Evolutionary conservation across 1,140 invertebrate genomes (phyloP).

Genomic region (Wasmannia auropunctata): DNA sequence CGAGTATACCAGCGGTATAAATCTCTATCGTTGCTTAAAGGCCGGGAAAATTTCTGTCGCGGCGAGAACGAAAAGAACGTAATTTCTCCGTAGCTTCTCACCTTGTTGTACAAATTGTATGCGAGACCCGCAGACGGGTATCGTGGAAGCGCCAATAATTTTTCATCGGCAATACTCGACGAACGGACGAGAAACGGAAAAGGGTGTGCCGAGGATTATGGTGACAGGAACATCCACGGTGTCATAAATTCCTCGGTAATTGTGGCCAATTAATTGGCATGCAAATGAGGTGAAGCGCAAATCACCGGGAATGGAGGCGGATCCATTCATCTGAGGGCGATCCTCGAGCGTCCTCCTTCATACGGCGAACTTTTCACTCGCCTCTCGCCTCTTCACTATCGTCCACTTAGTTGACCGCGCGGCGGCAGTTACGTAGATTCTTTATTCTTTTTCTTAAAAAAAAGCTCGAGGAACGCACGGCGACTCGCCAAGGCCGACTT

Average conservation of each 20-base stretch:
- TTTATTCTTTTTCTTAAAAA: background rate
- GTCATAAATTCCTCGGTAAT: conserved; percentile 68
- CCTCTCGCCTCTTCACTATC: background rate
- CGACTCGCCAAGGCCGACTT: conserved; percentile 41
- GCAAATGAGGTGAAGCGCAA: conserved; percentile 65
- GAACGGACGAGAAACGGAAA: conserved; percentile 22
- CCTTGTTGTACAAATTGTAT: conserved; percentile 19
- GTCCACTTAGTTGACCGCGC: conserved; percentile 28
- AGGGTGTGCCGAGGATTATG: conserved; percentile 33
- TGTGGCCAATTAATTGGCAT: conserved; percentile 68
- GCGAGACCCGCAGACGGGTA: background rate
- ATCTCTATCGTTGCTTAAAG: background rate
- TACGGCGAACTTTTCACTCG: conserved; percentile 1
- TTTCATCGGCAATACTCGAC: conserved; percentile 53
- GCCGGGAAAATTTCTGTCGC: background rate
- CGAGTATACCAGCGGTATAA: background rate
- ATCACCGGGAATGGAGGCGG: conserved; percentile 58
- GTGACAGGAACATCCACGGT: conserved; percentile 25
- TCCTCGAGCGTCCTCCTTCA: conserved; percentile 4
- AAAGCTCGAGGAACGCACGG: conserved; percentile 2
- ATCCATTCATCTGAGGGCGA: conserved; percentile 37
- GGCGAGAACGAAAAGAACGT: background rate
- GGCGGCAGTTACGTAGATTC: background rate
- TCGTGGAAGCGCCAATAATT: conserved; percentile 40
- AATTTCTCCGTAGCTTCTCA: conserved; percentile 12